These are phyloP conservation scores for Poecile montanus DNA, from an alignment of 2,797 vertebrate species.

Conservation along the genomic window DNA sequence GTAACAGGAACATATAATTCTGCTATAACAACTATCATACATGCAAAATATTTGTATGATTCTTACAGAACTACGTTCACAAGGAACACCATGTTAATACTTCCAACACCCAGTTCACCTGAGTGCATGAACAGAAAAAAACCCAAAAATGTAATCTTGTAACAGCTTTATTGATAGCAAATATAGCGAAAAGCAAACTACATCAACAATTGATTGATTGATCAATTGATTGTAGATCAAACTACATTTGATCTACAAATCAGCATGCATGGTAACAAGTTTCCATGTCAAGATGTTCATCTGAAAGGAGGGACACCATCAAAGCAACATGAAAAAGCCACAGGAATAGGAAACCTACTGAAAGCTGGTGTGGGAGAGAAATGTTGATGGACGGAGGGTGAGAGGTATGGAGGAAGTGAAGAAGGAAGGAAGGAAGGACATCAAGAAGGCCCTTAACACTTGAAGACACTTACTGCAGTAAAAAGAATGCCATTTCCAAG, in stretches of 20 bases:
- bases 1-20: background rate
- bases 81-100: background rate
- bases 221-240: too few species aligned
- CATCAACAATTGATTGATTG: too few species aligned
- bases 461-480: background rate
- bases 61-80: background rate
- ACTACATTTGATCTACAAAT: background rate
- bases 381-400: rapidly evolving
- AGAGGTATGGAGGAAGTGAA: too few species aligned
- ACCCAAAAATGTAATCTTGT: background rate
- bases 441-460: background rate
- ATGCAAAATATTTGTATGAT: background rate
- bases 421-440: background rate
- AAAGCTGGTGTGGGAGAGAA: background rate
- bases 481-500: background rate
- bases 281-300: background rate
- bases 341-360: background rate
- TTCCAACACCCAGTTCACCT: background rate
- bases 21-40: background rate
- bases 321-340: background rate
- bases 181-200: background rate
- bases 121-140: background rate
- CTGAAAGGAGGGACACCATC: background rate
- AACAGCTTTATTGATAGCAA: background rate
- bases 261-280: background rate